Evolutionary conservation across 2,797 vertebrate genomes (phyloP).

Genomic region (Delichon dasypus): DNA sequence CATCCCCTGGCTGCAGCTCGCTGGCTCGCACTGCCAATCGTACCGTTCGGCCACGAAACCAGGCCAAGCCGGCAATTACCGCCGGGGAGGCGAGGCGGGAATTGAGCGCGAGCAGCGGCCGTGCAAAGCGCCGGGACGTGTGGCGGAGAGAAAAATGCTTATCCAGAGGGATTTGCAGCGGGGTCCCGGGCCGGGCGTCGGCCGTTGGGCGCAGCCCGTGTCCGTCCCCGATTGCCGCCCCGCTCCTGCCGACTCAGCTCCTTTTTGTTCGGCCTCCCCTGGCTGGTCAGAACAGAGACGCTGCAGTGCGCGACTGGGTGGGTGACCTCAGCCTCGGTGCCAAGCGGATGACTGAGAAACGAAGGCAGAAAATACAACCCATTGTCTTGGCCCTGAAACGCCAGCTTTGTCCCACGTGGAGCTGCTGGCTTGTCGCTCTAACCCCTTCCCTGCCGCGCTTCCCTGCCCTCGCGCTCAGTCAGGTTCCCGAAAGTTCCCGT

Average conservation of each 20-base stretch:
- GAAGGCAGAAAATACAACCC: conserved; percentile 20
- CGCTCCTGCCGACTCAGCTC: conserved; percentile 41
- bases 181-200: neutral
- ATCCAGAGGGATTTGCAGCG: neutral
- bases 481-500: accelerated
- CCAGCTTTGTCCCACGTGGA: conserved; percentile 43
- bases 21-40: neutral
- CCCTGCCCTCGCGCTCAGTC: too few relatives aligned
- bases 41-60: neutral
- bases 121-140: neutral
- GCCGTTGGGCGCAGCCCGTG: neutral
- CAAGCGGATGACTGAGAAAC: conserved; percentile 1
- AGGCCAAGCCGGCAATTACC: neutral
- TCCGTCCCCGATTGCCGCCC: neutral
- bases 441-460: neutral
- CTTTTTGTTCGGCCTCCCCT: conserved; percentile 46
- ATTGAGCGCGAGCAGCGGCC: neutral
- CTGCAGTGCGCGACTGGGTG: conserved; percentile 18
- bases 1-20: neutral
- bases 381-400: conserved; percentile 47
- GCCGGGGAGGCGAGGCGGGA: neutral
- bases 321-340: conserved; percentile 53
- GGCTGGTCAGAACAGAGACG: conserved; percentile 14
- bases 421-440: neutral
- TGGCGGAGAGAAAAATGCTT: neutral